Base-by-base conservation (phyloP, 2,888 invertebrate species). In the Hypomecis atomaria region DNA sequence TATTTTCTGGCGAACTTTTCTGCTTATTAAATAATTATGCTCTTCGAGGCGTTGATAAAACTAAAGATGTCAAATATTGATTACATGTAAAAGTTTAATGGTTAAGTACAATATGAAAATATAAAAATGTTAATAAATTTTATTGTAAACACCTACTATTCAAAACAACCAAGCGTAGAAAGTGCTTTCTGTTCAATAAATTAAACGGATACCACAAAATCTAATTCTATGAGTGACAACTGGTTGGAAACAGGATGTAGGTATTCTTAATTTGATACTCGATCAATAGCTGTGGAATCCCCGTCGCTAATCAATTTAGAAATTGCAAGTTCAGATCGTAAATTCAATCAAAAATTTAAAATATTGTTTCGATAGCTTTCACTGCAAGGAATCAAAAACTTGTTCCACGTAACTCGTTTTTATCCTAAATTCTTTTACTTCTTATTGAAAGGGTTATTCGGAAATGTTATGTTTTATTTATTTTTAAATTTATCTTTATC, bases 291-390 rank as follows among this genome's bases (percentile, higher is more conserved):
- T 36, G 23, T 13, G 10, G 13, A 56, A 23, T 56, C 40, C 53
- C 52, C 38, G 45, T 45, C 49, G 44, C 45, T 34, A 62, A 62
- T 57, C 11, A 62, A 57, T 23, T 37, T 62, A 36, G 53, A 37
- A 53, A 62, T 58, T 62, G 62, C 57, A 52, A 23, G 45, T 9
- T 47, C 34, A 40, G n/a, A 57, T 45, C 47, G 11, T 53, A 56
- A 56, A 56, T 50, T 55, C 37, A 53, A 62, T 62, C 36, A 50
- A 44, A 57, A 52, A 48, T 49, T 44, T 48, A 34, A 42, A 42
- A 42, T 58, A 49, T 49, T 42, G 13, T 42, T 43, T 63, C 47
- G n/a, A 23, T 40, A 44, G 59, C 63, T 64, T 64, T 64, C 63
- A 55, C 63, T 58, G 44, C 55, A 36, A 54, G 44, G 59, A 54